Evolutionary conservation across 2,888 invertebrate species (phyloP), one percentile per base, ranked within the genome.

Genomic region (Ephialtes manifestator): DNA sequence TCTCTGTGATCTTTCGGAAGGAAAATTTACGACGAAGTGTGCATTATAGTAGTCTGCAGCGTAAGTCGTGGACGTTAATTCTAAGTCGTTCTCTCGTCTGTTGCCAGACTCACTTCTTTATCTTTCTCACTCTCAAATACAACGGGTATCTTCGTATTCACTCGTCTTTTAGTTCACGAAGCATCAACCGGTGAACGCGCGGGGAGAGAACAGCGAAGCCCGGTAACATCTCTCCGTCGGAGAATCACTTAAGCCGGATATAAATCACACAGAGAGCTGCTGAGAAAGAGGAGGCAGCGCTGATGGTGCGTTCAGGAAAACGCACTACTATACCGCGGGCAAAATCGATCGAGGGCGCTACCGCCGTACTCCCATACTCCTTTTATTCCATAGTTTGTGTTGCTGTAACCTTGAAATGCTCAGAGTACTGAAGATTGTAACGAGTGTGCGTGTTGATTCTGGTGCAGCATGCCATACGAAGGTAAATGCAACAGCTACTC

Each of bases 1-100:
- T 82, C 82, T 76, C 79, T 87, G 84, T 87, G 87, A 88, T 88
- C 84, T 86, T 87, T 87, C 67, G 74, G 76, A 76, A 83, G 39
- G 84, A 80, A 86, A 85, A 87, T 88, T 88, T 88, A 88, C 86
- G 88, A 85, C 86, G 76, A 63, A 75, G 87, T 67, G 39, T 15
- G 79, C 67, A 48, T 82, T 67, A 80, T 80, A 82, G 82, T 80
- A 82, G 75, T 80, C 58, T 35, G 70, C 77, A n/a, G 48, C 68
- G 70, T 43, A 85, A 82, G 72, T 80, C 82, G 51, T 51, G 71
- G 72, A 85, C 76, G 87, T 88, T 87, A 86, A 88, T 88, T 86
- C 86, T 84, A 83, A 86, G 86, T 88, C 87, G 85, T 82, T 87
- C 72, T 81, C 67, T 67, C 72, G 77, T 80, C 78, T 81, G 13